Evolutionary conservation across 1,140 invertebrate species (phyloP), one percentile per base, ranked within the genome.

Genomic region (Pseudachorutes palmiensis): DNA sequence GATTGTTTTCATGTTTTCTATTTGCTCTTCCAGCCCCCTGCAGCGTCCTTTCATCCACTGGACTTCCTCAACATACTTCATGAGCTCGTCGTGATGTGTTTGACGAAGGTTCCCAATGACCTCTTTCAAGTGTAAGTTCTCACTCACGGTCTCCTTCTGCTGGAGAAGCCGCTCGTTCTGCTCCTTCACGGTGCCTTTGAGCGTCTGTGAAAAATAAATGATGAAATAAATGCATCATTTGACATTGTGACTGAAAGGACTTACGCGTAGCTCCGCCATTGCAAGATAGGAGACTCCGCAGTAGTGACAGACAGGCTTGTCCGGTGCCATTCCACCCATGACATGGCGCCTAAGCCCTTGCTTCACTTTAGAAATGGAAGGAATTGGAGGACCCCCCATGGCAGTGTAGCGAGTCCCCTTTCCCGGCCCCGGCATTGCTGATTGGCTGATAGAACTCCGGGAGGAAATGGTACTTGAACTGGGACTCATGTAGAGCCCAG

Each of bases 261-360:
- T 12, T 61, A 31, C 58, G 2, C 60, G 58, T 32, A 62, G 62
- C 29, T 64, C 65, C 26, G 28, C 36, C 14, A 67, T 67, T 5
- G 65, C 62, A 2, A 67, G 24, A 32, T 67, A 67, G 3, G 65
- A 67, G 22, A 67, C 58, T 19, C 65, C 65, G 33, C 65, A 67
- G 29, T 62, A 62, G 12, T 67, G 58, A 28, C 65, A 67, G 12
- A 62, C 49, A n/a, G 41, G 59, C 26, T 64, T 64, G 33, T 64
- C 62, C 5, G 51, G 24, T 5, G 24, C 24, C 5, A 3, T 22
- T 55, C 9, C 24, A 26, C 14, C 24, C 14, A 55, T 26, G 9
- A 19, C 19, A 19, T 55, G 51, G 12, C 51, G 24, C 51, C 51
- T 26, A 12, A 24, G 12, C 51, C 51, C 51, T 5, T 19, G 14